Evolutionary conservation across 2,113 vertebrate species (phyloP).

Genomic region (Otus sunia): DNA sequence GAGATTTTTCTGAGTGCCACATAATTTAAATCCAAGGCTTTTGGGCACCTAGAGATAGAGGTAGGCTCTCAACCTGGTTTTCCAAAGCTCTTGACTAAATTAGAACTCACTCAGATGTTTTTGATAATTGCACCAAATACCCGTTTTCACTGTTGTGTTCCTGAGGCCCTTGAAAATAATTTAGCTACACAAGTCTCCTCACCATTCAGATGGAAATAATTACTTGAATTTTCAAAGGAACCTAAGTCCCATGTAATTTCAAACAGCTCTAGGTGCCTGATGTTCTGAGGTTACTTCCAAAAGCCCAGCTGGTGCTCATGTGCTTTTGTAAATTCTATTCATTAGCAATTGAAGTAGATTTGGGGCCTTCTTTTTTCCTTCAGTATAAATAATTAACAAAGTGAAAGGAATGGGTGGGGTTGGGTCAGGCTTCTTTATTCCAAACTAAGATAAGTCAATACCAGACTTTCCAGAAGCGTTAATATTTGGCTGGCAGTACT

Average conservation of each 20-base stretch:
- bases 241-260: background rate
- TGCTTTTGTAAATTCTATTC: background rate
- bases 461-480: background rate
- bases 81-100: background rate
- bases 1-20: background rate
- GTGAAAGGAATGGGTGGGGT: background rate
- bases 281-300: background rate
- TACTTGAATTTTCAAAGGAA: background rate
- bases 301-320: background rate
- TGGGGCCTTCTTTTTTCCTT: background rate
- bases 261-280: background rate
- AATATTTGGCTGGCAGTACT: background rate
- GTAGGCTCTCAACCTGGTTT: background rate
- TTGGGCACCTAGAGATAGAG: background rate
- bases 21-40: background rate
- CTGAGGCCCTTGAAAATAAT: background rate
- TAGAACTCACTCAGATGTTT: background rate
- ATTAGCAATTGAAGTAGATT: background rate
- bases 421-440: background rate
- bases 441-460: background rate
- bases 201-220: background rate
- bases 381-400: background rate
- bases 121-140: background rate
- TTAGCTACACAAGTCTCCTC: background rate
- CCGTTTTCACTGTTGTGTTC: background rate